Percentiles rank a stretch among this genome's conserved stretches.
Conservation (phyloP, 37 sponge, comb jelly and placozoan genomes). For the Hexactinellida sp. region DNA sequence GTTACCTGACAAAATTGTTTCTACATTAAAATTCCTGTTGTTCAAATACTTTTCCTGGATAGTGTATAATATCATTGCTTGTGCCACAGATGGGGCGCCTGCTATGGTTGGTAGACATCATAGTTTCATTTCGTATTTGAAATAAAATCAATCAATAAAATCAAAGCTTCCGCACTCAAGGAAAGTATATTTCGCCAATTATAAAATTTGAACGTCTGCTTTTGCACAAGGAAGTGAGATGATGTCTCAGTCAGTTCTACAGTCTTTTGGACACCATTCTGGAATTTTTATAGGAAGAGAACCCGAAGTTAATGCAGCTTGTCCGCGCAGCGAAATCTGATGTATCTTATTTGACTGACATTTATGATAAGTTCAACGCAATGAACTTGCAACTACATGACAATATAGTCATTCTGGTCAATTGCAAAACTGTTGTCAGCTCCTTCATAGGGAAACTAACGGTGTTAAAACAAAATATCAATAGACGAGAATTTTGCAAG, state of each 20-base stretch:
- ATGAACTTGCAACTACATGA: background rate
- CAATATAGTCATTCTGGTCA: background rate
- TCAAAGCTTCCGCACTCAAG: background rate
- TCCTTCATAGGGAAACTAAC: background rate
- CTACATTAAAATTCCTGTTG: no score
- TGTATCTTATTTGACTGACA: background rate
- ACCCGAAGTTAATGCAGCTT: constrained; percentile 14
- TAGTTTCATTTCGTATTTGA: background rate
- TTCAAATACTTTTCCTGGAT: no score
- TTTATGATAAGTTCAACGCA: background rate
- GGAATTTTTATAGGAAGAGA: constrained; percentile 7
- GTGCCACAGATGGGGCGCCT: background rate
- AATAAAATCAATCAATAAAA: background rate
- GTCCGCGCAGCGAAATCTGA: background rate
- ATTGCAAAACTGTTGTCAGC: constrained; percentile 8
- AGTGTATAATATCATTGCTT: background rate
- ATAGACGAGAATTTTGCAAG: background rate
- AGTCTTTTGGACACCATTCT: background rate
- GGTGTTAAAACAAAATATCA: background rate
- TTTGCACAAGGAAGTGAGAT: background rate
- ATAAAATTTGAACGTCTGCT: constrained; percentile 5
- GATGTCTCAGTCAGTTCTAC: background rate
- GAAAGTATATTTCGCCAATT: background rate
- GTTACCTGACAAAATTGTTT: no score
- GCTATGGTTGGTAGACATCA: background rate